These are phyloP conservation scores for Lycopodina hypogea DNA, from an alignment of 37 sponge, comb jelly and placozoan species.

Conservation along the genomic window DNA sequence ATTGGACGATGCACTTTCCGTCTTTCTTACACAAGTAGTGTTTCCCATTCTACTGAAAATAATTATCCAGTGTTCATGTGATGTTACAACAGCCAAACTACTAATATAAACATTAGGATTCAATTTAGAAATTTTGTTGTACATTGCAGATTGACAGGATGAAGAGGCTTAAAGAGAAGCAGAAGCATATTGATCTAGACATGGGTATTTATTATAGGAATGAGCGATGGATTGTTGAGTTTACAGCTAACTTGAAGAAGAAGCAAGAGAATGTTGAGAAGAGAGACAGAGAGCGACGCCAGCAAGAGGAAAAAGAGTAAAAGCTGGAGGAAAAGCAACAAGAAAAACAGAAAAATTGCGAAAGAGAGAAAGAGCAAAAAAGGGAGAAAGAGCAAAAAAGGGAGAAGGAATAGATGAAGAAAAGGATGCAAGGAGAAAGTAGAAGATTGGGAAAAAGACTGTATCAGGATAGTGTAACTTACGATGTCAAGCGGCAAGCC, in stretches of 20 bases:
- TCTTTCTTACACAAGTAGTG: not conserved
- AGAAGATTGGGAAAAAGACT: conserved; percentile 27
- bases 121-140: too few relatives aligned
- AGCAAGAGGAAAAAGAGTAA: conserved; percentile 31
- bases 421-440: conserved; percentile 5
- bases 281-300: conserved; percentile 30
- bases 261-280: conserved; percentile 11
- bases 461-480: conserved; percentile 6
- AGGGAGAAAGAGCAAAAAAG: too few relatives aligned
- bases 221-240: conserved; percentile 8
- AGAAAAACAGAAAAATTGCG: not conserved
- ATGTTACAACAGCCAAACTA: too few relatives aligned
- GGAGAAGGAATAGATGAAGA: conserved; percentile 25
- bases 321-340: conserved; percentile 9
- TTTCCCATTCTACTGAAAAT: too few relatives aligned
- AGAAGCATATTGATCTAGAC: conserved; percentile 26
- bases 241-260: not conserved
- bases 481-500: not conserved
- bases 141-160: too few relatives aligned
- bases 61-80: too few relatives aligned
- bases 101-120: too few relatives aligned
- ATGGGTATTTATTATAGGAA: conserved; percentile 12
- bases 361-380: conserved; percentile 13
- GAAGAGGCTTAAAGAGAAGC: too few relatives aligned
- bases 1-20: conserved; percentile 11